Conservation (phyloP, 2,888 invertebrate species). For the Belgica antarctica region DNA sequence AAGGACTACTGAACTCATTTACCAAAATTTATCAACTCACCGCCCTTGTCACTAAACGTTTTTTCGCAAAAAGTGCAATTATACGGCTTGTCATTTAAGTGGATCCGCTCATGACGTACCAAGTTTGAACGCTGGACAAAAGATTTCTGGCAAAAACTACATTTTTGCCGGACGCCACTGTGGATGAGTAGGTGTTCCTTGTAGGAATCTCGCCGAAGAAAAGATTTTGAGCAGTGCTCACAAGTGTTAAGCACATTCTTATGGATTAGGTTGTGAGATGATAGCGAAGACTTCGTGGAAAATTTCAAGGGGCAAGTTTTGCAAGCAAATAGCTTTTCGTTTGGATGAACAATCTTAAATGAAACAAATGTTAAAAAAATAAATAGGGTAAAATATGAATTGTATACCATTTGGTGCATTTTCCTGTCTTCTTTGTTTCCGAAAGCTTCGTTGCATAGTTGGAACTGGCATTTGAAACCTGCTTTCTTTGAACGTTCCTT, state of each 20-base stretch:
- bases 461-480: conserved; percentile 26
- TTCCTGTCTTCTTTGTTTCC: conserved; percentile 33
- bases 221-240: conserved; percentile 21
- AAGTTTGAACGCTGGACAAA: conserved; percentile 63
- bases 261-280: conserved; percentile 38
- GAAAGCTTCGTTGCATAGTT: conserved; percentile 7
- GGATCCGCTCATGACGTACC: conserved; percentile 59
- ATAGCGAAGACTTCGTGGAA: conserved; percentile 36
- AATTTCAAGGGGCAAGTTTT: conserved; percentile 29
- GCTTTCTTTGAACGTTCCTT: conserved; percentile 3
- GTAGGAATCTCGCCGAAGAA: conserved; percentile 59
- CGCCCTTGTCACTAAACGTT: conserved; percentile 61
- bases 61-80: conserved; percentile 58
- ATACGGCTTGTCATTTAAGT: conserved; percentile 62
- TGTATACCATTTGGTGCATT: conserved; percentile 26
- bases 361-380: background rate
- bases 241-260: conserved; percentile 22
- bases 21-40: no score
- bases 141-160: conserved; percentile 61
- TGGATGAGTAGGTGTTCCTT: conserved; percentile 62
- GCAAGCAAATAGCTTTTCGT: conserved; percentile 29
- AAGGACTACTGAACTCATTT: background rate
- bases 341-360: conserved; percentile 30
- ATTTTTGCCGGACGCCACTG: conserved; percentile 61
- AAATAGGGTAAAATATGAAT: no score